Percentiles rank a stretch among this genome's conserved stretches.
These are phyloP conservation scores for Cyprinella venusta DNA, from an alignment of 2,797 vertebrate genomes.

Conservation along the genomic window DNA sequence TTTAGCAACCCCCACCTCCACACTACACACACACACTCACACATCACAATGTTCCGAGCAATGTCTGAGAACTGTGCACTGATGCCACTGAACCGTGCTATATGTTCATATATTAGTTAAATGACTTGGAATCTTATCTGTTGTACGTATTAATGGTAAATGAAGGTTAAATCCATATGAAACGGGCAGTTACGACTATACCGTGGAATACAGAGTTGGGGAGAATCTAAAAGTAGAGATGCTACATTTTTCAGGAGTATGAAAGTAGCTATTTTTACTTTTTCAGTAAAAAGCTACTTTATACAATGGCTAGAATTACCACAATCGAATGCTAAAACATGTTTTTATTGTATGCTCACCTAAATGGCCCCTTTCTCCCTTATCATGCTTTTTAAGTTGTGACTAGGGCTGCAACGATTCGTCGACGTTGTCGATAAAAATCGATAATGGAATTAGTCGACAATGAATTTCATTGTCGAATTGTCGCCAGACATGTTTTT, in stretches of 20 bases:
- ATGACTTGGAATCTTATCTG: constrained; percentile 9
- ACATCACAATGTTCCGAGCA: constrained; percentile 25
- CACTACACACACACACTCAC: constrained; percentile 5
- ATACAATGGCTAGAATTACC: background rate
- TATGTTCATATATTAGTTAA: background rate
- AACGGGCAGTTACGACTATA: background rate
- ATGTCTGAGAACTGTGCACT: constrained; percentile 1
- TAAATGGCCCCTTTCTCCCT: background rate
- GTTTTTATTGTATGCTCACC: background rate
- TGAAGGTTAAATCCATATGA: background rate
- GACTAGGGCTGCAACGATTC: too few species aligned
- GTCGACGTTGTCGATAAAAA: too few species aligned
- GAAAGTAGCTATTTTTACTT: background rate
- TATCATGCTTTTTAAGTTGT: background rate
- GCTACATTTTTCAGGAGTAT: background rate
- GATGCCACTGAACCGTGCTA: background rate
- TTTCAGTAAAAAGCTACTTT: background rate
- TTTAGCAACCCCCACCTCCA: constrained; percentile 31
- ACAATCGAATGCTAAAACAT: background rate
- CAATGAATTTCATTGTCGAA: too few species aligned
- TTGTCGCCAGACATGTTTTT: too few species aligned
- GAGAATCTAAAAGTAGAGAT: background rate
- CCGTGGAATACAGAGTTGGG: background rate
- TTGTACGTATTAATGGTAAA: constrained; percentile 4
- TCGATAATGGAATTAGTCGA: too few species aligned